Evolutionary conservation across 2,113 vertebrate species (phyloP).

Genomic region (Amazona guildingii): DNA sequence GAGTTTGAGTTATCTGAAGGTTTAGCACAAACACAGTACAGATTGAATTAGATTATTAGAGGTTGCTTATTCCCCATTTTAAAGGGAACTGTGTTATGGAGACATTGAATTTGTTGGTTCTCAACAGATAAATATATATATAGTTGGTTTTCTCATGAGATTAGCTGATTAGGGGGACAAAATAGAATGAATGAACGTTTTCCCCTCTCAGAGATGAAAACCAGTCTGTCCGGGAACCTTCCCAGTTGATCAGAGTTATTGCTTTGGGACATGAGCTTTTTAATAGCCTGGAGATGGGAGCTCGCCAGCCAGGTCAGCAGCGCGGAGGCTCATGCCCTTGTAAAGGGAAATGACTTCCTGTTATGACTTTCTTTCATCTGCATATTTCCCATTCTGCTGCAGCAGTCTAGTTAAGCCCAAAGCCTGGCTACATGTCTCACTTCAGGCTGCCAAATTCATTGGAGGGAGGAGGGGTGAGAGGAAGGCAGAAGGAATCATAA

Average conservation of each 20-base stretch:
- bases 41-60: background rate
- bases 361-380: conserved; percentile 33
- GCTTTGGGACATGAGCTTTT: conserved; percentile 10
- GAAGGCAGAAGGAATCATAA: background rate
- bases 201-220: background rate
- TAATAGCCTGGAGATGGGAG: conserved; percentile 26
- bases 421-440: conserved; percentile 1
- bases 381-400: conserved; percentile 30
- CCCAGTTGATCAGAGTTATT: background rate
- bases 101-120: background rate
- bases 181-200: background rate
- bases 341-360: conserved; percentile 54
- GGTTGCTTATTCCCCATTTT: background rate
- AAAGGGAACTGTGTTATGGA: background rate
- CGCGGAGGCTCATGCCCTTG: background rate
- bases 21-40: background rate
- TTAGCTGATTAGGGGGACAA: background rate
- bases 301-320: conserved; percentile 37
- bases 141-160: background rate
- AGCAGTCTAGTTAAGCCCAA: background rate
- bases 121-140: background rate
- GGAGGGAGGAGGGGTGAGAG: background rate
- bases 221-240: conserved; percentile 25
- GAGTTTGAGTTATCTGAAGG: background rate
- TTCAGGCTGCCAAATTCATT: background rate